A percentile compares a stretch with the other conserved stretches of the same genome.
These are phyloP conservation scores for Eristalis intricaria DNA, from an alignment of 2,888 invertebrate genomes.

Conservation along the genomic window DNA sequence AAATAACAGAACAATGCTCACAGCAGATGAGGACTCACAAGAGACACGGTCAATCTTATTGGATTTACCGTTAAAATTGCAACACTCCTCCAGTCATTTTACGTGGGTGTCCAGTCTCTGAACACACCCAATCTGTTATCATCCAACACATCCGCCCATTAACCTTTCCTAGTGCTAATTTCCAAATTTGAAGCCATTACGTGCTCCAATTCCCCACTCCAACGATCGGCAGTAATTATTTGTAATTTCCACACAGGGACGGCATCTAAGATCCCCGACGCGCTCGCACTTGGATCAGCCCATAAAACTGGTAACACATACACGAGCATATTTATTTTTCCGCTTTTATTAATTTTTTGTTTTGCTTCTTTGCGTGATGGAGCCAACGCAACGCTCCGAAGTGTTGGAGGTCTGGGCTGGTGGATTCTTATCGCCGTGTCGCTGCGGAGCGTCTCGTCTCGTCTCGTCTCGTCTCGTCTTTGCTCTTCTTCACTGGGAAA, in stretches of 20 bases:
- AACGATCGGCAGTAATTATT: conserved; percentile 31
- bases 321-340: not conserved
- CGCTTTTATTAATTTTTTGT: conserved; percentile 29
- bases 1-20: no score
- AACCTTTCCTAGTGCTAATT: conserved; percentile 28
- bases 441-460: not conserved
- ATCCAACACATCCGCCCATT: conserved; percentile 35
- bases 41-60: not conserved
- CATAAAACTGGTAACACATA: conserved; percentile 49
- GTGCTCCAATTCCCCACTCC: conserved; percentile 53
- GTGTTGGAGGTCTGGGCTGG: conserved; percentile 37
- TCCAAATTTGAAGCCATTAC: conserved; percentile 50
- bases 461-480: not conserved
- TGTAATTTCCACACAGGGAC: conserved; percentile 18
- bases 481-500: conserved; percentile 4
- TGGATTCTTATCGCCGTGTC: conserved; percentile 37
- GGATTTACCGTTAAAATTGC: not conserved
- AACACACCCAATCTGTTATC: not conserved
- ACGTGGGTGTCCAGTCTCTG: conserved; percentile 7
- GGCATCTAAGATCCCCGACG: conserved; percentile 11
- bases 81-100: not conserved
- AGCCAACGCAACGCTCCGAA: not conserved
- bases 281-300: conserved; percentile 15
- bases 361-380: conserved; percentile 8
- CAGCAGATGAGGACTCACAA: no score